Percentiles rank a stretch among this genome's conserved stretches.
phyloP scores from a whole-genome alignment of 2,113 vertebrate species.

The Eurystomus gularis region DNA sequence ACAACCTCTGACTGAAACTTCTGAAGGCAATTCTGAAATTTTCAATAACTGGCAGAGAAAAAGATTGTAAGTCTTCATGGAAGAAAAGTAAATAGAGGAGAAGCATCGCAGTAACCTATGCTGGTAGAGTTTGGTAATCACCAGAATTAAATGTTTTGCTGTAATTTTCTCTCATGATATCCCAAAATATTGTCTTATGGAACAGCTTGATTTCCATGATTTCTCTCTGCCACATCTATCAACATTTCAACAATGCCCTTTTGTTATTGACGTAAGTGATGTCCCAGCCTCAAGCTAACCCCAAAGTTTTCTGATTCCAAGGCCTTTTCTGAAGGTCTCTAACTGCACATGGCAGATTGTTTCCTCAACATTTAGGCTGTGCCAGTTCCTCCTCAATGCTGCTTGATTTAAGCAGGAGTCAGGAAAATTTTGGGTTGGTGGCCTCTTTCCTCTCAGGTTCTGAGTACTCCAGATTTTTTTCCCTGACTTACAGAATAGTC shows the following conservation, averaged over 20 bases:
- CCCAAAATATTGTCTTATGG: neutral
- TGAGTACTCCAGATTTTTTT: neutral
- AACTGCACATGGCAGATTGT: neutral
- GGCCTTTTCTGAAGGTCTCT: neutral
- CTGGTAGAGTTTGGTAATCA: neutral
- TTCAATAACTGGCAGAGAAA: neutral
- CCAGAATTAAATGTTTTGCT: neutral
- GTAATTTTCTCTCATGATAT: neutral
- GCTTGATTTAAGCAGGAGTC: neutral
- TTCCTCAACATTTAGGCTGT: neutral
- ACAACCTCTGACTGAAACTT: neutral
- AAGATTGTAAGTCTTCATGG: accelerated
- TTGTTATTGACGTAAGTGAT: neutral
- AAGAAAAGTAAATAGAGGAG: neutral
- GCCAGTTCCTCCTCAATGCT: neutral
- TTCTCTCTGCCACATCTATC: neutral
- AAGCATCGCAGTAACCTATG: neutral
- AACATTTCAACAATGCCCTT: neutral
- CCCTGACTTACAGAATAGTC: neutral
- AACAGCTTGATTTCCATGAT: neutral
- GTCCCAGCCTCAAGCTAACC: neutral
- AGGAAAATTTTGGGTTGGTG: neutral
- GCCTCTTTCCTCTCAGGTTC: neutral
- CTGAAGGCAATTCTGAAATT: neutral
- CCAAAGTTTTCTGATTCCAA: neutral